Base-by-base conservation (phyloP, 2,888 invertebrate species). In the Scelioninae gen. 1 region DNA sequence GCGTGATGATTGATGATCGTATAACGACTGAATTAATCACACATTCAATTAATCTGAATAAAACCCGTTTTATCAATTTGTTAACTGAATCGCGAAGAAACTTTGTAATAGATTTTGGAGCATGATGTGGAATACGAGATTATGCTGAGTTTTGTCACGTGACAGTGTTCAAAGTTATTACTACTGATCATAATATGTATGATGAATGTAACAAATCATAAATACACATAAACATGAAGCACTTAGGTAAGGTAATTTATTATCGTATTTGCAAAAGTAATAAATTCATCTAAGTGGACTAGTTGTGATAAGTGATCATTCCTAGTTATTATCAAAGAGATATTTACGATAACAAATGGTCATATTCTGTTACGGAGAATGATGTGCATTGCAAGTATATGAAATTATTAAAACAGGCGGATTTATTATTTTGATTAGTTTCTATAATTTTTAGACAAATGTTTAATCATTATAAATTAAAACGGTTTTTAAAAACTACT, bases 251-350 rank as follows among this genome's bases (percentile, higher is more conserved):
- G 32, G 38, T 38, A 45, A 56, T 63, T 74, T 63, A 32, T 74
- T 74, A 74, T 55, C 55, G 62, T 32, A 43, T 63, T 63, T 43
- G 63, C 74, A 74, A 60, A 63, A 74, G 74, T 63, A 43, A 74
- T 74, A 74, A 74, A 74, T 74, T 65, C 63, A 74, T 74, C 55
- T 74, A 56, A 63, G 63, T 55, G 63, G 63, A 55, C 38, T 63
- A 15, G 34, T 56, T 23, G 9, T 65, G 63, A 74, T 63, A 55
- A 65, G 55, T 56, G 47, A 74, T 63, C 74, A 65, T 34, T 74
- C 38, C 9, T 10, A 10, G 55, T 55, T 63, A 74, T 47, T 56
- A 74, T 56, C 38, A 45, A 34, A 34, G n/a, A 13, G 45, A 53
- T 62, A 55, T 74, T 74, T 45, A 31, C 16, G 63, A 31, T 56